Conservation (phyloP, 2,797 vertebrate species). For the Hydrophis major region DNA sequence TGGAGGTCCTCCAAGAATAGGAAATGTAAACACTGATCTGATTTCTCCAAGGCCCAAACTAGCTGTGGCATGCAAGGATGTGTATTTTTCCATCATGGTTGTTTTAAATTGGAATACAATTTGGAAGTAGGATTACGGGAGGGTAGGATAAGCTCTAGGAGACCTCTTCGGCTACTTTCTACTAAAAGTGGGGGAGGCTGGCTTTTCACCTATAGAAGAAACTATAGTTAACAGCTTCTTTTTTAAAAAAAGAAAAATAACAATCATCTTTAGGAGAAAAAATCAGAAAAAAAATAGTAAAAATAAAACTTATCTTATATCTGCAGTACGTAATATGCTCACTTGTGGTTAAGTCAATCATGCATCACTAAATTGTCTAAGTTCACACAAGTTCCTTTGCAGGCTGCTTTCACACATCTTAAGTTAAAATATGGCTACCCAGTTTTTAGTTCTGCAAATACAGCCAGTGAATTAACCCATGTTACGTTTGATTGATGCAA, state of each 20-base stretch:
- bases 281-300: neutral
- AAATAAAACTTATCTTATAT: neutral
- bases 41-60: neutral
- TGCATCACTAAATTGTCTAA: neutral
- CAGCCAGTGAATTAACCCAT: neutral
- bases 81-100: neutral
- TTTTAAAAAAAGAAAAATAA: neutral
- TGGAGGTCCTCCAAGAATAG: neutral
- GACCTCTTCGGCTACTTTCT: neutral
- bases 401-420: neutral
- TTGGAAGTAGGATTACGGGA: neutral
- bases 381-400: neutral
- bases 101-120: neutral
- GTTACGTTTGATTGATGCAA: neutral
- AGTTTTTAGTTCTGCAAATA: neutral
- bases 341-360: neutral
- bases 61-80: neutral
- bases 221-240: neutral
- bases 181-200: neutral
- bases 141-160: neutral
- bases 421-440: neutral
- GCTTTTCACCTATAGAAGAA: neutral
- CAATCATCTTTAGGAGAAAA: neutral
- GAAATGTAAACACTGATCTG: neutral
- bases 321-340: neutral